A percentile compares a stretch with the other conserved stretches of the same genome.
phyloP scores from a whole-genome alignment of 2,113 vertebrate genomes.

The Phoxinus phoxinus region DNA sequence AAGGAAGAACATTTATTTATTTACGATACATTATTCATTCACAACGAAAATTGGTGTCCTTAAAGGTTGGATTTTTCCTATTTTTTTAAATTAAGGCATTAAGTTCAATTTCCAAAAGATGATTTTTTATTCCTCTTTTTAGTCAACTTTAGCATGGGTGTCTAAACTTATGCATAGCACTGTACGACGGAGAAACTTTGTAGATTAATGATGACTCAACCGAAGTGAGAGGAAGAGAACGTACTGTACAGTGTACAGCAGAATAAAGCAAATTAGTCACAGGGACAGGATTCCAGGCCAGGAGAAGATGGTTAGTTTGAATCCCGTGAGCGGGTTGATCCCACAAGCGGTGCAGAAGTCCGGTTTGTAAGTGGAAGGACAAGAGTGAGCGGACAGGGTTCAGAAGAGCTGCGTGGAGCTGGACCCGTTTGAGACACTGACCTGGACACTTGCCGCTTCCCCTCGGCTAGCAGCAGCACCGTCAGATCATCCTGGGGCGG shows the following conservation, averaged over 20 bases:
- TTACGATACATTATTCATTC: too few relatives aligned
- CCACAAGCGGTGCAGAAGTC: neutral
- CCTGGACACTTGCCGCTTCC: slow-evolving; percentile 76
- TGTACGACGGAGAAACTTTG: neutral
- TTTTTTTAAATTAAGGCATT: too few relatives aligned
- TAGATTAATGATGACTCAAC: neutral
- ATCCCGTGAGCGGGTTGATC: neutral
- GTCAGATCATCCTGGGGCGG: slow-evolving; percentile 71
- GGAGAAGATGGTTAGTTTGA: neutral
- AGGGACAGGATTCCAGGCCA: neutral
- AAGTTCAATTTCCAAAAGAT: too few relatives aligned
- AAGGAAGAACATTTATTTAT: too few relatives aligned
- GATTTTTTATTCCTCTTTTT: too few relatives aligned
- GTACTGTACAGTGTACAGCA: neutral
- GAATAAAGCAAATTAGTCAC: neutral
- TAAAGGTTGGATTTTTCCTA: too few relatives aligned
- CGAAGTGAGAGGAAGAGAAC: neutral
- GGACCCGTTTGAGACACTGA: slow-evolving; percentile 65
- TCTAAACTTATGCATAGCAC: too few relatives aligned
- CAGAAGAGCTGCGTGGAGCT: neutral
- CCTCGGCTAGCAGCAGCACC: slow-evolving; percentile 71
- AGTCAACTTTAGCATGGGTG: too few relatives aligned
- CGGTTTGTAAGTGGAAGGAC: neutral
- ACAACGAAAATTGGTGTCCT: too few relatives aligned
- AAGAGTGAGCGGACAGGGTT: neutral